A percentile compares a stretch with the other conserved stretches of the same genome.
Evolutionary conservation across 2,113 vertebrate genomes (phyloP).

Genomic region (Agelaius phoeniceus): DNA sequence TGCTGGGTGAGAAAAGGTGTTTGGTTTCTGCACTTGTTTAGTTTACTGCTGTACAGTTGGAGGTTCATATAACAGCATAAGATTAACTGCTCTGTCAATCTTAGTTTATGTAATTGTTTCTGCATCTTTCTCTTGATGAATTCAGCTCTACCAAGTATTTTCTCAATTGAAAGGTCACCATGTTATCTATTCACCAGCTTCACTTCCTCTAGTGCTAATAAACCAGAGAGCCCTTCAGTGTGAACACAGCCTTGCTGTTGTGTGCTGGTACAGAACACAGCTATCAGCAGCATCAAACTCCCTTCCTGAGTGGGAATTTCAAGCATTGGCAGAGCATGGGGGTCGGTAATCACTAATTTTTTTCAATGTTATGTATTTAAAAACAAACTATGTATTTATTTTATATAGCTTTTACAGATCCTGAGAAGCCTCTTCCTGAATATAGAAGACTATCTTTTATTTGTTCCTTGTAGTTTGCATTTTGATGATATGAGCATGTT

Average conservation of each 20-base stretch:
- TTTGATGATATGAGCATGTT: neutral
- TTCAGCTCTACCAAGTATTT: neutral
- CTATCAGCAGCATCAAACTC: neutral
- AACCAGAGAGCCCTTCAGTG: neutral
- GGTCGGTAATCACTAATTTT: neutral
- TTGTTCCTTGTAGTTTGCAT: neutral
- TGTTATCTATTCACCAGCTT: neutral
- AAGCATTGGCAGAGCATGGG: neutral
- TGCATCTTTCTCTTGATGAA: neutral
- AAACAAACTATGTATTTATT: neutral
- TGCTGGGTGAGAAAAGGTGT: neutral
- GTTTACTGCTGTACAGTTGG: neutral
- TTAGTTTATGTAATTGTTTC: neutral
- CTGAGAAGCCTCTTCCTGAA: neutral
- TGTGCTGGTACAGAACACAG: neutral
- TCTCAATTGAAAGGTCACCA: neutral
- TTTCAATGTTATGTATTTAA: accelerated
- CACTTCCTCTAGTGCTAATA: no score
- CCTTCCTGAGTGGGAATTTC: neutral
- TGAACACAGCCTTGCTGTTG: neutral
- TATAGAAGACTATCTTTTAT: accelerated
- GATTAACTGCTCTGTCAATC: neutral
- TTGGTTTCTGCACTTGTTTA: neutral
- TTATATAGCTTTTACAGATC: neutral
- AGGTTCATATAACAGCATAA: neutral